Evolutionary conservation across 2,888 invertebrate species (phyloP).

Genomic region (Thera britannica): DNA sequence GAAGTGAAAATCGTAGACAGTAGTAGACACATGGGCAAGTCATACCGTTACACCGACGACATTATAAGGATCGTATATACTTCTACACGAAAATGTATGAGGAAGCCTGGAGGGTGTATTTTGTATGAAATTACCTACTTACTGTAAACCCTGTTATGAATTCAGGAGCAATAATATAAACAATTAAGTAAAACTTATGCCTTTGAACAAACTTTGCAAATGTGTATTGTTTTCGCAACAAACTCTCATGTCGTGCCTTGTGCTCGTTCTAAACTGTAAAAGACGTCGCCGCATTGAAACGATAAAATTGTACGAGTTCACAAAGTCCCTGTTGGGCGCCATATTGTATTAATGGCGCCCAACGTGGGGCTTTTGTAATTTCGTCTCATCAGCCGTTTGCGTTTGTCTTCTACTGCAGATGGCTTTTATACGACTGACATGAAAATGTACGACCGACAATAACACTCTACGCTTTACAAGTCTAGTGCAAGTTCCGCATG

Average conservation of each 20-base stretch:
- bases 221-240: background rate
- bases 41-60: no score
- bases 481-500: background rate
- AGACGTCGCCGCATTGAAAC: constrained; percentile 14
- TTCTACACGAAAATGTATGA: no score
- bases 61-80: no score
- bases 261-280: constrained; percentile 15
- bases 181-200: background rate
- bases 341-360: constrained; percentile 39
- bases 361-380: constrained; percentile 32
- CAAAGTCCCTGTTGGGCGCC: constrained; percentile 28
- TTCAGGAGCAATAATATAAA: no score
- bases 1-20: no score
- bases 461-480: constrained; percentile 1
- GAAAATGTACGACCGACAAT: constrained; percentile 4
- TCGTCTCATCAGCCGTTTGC: constrained; percentile 26
- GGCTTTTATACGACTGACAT: constrained; percentile 12
- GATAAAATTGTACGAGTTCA: constrained; percentile 18
- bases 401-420: constrained; percentile 26
- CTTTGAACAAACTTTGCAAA: background rate
- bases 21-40: no score
- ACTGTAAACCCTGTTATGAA: no score
- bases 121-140: no score
- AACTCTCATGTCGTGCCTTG: background rate
- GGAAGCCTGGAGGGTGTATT: no score